phyloP scores from a whole-genome alignment of 2,113 vertebrate species.

The Gavialis gangeticus region DNA sequence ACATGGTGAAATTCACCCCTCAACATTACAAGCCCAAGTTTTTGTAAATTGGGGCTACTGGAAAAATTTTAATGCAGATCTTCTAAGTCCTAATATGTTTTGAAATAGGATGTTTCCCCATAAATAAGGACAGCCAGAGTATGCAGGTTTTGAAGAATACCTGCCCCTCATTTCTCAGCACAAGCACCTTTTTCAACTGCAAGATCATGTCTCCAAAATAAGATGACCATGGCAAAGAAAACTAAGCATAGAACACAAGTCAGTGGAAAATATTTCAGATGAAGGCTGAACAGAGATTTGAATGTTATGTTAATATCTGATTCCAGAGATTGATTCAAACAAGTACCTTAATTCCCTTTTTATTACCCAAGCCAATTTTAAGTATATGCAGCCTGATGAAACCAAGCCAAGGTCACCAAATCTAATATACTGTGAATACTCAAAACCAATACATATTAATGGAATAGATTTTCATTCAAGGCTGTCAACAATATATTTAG shows the following conservation, averaged over 20 bases:
- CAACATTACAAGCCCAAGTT: background rate
- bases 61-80: background rate
- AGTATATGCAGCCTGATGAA: background rate
- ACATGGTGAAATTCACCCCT: background rate
- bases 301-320: constrained; percentile 1
- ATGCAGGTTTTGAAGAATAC: background rate
- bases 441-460: background rate
- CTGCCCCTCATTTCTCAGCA: background rate
- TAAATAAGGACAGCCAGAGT: background rate
- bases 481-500: background rate
- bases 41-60: background rate
- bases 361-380: background rate
- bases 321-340: background rate
- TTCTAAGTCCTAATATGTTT: background rate
- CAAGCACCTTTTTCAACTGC: background rate
- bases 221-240: background rate
- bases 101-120: background rate
- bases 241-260: background rate
- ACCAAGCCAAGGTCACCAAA: background rate
- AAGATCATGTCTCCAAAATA: background rate
- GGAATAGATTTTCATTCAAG: background rate
- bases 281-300: background rate
- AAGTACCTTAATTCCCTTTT: background rate
- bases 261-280: too few relatives aligned
- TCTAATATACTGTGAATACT: background rate